Percentiles rank a stretch among this genome's conserved stretches.
Conservation (phyloP, 2,797 vertebrate genomes). For the Todus mexicanus region DNA sequence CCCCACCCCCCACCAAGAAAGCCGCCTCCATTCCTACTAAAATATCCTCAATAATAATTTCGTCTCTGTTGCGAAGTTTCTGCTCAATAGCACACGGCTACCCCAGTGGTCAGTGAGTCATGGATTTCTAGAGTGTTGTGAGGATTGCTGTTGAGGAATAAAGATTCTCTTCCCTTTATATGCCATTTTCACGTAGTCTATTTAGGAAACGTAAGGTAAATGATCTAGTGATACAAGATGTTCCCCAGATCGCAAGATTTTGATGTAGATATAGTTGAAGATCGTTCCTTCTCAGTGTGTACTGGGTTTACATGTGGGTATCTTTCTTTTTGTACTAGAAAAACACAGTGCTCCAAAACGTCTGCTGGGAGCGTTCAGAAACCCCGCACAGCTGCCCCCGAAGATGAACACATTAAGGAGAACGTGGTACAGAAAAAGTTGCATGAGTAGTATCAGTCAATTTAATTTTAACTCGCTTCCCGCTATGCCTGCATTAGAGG, state of each 20-base stretch:
- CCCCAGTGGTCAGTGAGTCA: background rate
- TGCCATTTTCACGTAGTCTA: background rate
- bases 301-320: background rate
- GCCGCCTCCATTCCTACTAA: background rate
- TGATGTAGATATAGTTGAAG: background rate
- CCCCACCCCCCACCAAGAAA: background rate
- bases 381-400: background rate
- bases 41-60: background rate
- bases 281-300: background rate
- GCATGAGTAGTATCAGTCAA: background rate
- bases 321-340: slow-evolving; percentile 12
- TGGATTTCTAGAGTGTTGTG: background rate
- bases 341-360: accelerated
- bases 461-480: background rate
- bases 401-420: background rate
- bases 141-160: background rate
- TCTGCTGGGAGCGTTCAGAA: background rate
- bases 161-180: background rate
- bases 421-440: background rate
- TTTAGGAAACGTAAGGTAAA: background rate
- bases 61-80: background rate
- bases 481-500: background rate
- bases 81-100: background rate
- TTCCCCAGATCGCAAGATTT: background rate
- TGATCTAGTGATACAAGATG: background rate